phyloP scores from a whole-genome alignment of 2,797 vertebrate genomes.

The Helarctos malayanus region DNA sequence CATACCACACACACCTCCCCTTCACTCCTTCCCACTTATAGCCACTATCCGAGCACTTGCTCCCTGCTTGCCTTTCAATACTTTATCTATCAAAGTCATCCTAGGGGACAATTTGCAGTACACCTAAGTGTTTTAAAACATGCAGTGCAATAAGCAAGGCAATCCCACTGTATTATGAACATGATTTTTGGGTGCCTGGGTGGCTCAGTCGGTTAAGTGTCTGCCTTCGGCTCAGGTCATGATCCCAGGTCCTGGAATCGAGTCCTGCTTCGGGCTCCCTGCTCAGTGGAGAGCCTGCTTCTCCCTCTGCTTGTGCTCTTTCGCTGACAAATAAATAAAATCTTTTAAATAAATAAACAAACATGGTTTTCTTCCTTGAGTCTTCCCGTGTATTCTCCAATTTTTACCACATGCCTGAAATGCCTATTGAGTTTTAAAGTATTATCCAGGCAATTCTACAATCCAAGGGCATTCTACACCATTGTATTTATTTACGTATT shows the following conservation, averaged over 20 bases:
- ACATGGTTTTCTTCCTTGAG: neutral
- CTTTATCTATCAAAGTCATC: constrained; percentile 3
- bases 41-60: neutral
- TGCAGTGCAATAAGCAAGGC: neutral
- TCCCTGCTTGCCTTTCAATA: neutral
- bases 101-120: neutral
- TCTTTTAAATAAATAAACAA: neutral
- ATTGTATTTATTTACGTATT: neutral
- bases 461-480: neutral
- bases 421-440: neutral
- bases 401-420: neutral
- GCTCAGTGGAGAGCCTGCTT: no score
- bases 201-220: no score
- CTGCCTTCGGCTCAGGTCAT: no score
- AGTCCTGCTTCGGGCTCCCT: no score
- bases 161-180: neutral
- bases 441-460: neutral
- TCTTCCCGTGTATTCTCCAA: neutral
- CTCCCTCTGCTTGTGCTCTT: no score
- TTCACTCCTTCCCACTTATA: neutral
- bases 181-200: neutral
- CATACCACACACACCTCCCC: neutral
- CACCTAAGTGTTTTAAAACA: constrained; percentile 18
- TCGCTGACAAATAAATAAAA: no score
- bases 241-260: no score